Evolutionary conservation across 2,797 vertebrate species (phyloP).

Genomic region (Mormyrops attenuatus): DNA sequence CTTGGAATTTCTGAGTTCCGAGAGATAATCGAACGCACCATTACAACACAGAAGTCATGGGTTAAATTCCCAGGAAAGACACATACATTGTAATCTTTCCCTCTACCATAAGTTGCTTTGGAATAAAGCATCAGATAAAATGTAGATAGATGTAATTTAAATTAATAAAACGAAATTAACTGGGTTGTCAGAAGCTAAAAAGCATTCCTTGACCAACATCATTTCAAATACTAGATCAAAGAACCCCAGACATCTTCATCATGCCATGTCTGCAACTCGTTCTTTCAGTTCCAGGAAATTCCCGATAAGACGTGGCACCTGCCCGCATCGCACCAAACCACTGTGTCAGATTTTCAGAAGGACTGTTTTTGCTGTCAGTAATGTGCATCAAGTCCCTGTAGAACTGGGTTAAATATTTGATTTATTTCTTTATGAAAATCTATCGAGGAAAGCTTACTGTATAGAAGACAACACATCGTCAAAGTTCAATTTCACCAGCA

Average conservation of each 20-base stretch:
- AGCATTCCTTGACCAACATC: neutral
- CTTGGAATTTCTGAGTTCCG: too few species aligned
- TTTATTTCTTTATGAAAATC: slow-evolving; percentile 61
- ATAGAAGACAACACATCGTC: slow-evolving; percentile 38
- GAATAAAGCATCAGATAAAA: neutral
- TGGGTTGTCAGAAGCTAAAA: neutral
- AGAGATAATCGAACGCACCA: too few species aligned
- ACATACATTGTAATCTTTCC: neutral
- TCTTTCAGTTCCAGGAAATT: slow-evolving; percentile 31
- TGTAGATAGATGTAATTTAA: neutral
- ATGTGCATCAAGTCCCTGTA: slow-evolving; percentile 65
- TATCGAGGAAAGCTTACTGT: slow-evolving; percentile 49
- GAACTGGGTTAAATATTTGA: slow-evolving; percentile 61
- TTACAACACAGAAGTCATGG: neutral
- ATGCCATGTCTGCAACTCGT: slow-evolving; percentile 29
- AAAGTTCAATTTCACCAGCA: slow-evolving; percentile 37
- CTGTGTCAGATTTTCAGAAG: slow-evolving; percentile 64
- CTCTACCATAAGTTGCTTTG: neutral
- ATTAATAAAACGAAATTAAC: neutral
- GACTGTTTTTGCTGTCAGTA: slow-evolving; percentile 71
- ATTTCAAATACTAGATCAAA: neutral
- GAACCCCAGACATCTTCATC: neutral
- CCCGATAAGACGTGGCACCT: slow-evolving; percentile 16
- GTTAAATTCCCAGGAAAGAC: neutral
- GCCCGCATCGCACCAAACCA: slow-evolving; percentile 37